Evolutionary conservation across 2,797 vertebrate species (phyloP).

Genomic region (Eupleurogrammus muticus): DNA sequence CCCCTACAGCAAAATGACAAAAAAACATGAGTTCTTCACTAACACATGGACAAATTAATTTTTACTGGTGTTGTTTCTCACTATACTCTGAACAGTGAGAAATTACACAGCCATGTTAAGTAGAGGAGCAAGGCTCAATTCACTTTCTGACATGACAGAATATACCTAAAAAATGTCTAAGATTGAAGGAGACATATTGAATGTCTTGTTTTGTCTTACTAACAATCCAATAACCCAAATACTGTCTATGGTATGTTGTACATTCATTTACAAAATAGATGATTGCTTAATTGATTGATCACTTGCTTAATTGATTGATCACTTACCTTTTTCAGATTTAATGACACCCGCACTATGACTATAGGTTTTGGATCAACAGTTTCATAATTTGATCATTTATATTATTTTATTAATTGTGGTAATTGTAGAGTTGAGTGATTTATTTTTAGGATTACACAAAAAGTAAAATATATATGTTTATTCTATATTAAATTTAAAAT

Average conservation of each 20-base stretch:
- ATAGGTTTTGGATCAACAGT: neutral
- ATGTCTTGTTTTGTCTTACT: too few species aligned
- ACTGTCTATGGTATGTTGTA: too few species aligned
- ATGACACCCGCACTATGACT: too few species aligned
- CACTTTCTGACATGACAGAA: too few species aligned
- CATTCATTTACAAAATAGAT: too few species aligned
- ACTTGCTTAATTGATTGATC: too few species aligned
- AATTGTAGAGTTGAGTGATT: neutral
- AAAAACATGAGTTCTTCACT: conserved; percentile 5
- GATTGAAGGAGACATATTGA: too few species aligned
- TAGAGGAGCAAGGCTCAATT: neutral
- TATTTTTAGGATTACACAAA: neutral
- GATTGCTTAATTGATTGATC: too few species aligned
- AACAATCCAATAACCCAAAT: too few species aligned
- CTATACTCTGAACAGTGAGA: neutral
- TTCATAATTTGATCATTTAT: neutral
- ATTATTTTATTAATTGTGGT: neutral
- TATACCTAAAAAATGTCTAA: too few species aligned
- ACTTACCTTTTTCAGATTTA: too few species aligned
- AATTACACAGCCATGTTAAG: neutral
- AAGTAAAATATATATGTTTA: neutral
- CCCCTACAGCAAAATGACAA: conserved; percentile 69
- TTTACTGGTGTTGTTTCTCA: neutral
- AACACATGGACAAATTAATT: neutral
- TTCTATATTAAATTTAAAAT: too few species aligned